phyloP scores from a whole-genome alignment of 2,888 invertebrate genomes.

The Drosophila kuntzei region DNA sequence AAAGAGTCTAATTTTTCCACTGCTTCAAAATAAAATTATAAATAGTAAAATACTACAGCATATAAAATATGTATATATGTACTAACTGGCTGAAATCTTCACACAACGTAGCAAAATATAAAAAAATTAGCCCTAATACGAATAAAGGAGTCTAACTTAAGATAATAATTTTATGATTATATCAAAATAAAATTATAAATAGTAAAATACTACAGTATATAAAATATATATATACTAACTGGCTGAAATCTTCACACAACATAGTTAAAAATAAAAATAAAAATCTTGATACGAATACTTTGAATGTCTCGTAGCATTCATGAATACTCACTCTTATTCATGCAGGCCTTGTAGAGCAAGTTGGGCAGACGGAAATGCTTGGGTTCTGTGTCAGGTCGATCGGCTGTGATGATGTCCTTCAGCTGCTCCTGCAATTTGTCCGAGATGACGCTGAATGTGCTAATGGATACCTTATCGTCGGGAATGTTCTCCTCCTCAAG shows the following conservation, averaged over 20 bases:
- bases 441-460: slow-evolving; percentile 85
- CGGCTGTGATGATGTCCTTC: slow-evolving; percentile 84
- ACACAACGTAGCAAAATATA: too few species aligned
- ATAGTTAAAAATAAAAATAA: not conserved
- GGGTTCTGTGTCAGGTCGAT: slow-evolving; percentile 81
- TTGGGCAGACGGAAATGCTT: slow-evolving; percentile 85
- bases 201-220: too few species aligned
- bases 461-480: slow-evolving; percentile 87
- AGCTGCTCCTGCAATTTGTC: slow-evolving; percentile 86
- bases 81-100: too few species aligned
- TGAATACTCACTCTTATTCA: slow-evolving; percentile 85
- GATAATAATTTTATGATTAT: too few species aligned
- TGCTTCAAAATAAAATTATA: too few species aligned
- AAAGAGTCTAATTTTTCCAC: too few species aligned
- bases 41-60: too few species aligned
- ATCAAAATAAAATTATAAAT: too few species aligned
- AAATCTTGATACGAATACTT: not conserved
- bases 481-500: slow-evolving; percentile 89
- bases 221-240: not conserved
- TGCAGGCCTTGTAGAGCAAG: slow-evolving; percentile 85
- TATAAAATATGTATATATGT: too few species aligned
- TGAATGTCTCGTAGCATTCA: not conserved
- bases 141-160: too few species aligned
- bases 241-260: not conserved
- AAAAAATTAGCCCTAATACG: too few species aligned